Evolutionary conservation across 2,113 vertebrate genomes (phyloP), one percentile per base, ranked within the genome.

Genomic region (Microtus montanus): DNA sequence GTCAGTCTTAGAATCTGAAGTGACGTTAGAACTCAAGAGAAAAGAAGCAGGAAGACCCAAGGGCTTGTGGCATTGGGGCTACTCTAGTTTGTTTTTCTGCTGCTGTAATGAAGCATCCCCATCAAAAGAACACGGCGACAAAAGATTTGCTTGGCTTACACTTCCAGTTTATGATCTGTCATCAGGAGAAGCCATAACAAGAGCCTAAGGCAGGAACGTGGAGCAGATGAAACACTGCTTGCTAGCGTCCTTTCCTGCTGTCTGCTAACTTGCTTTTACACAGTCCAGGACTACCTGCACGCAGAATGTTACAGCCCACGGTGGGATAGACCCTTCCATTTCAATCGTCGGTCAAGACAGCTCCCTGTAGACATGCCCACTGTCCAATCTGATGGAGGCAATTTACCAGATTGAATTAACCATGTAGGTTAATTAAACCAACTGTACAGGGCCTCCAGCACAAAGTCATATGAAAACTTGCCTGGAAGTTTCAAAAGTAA

Each of bases 11-110:
- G 33, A 41, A 14, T 80, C 30, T 82, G 19, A 71, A 61, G n/a
- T 26, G 7, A 28, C 35, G 20, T 49, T 30, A 61, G 44, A 38
- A 63, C 8, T 12, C 15, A 93, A 19, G 10, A 49, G 24, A 47
- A 30, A 38, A 64, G 10, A 54, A 85, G 24, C 12, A 5, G 28
- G 30, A 0, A 1, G 1, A 19, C 35, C 10, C 26, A 15, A 0
- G 28, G 35, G 5, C 41, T 35, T 7, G 2, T 5, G 4, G 13
- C 38, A 33, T 12, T 61, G 11, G 52, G 7, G 33, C 1, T 82
- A 24, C 38, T 28, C n/a, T 61, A 26, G 54, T 28, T 77, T 47
- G 26, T 15, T 84, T 64, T 63, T 38, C 26, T 84, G 14, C 41
- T 41, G n/a, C 12, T 17, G 13, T 63, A 11, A 82, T 58, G 24